Evolutionary conservation across 1,140 invertebrate genomes (phyloP).

Genomic region (Trichogramma pretiosum): DNA sequence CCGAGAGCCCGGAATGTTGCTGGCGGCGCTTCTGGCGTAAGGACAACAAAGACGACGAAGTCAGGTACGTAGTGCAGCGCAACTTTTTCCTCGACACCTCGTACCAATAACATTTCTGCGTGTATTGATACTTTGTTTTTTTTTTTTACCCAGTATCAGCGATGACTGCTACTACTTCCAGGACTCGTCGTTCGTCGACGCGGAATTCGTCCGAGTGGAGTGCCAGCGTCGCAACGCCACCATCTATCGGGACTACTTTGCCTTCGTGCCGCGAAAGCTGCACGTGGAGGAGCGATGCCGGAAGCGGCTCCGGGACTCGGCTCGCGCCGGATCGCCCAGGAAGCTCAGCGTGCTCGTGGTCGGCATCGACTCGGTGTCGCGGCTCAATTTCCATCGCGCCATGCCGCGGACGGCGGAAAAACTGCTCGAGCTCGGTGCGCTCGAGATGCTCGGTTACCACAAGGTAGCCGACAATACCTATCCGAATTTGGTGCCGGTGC

Average conservation of each 20-base stretch:
- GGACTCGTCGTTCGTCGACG: constrained; percentile 35
- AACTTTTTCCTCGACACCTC: too few relatives aligned
- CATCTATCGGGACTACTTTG: constrained; percentile 60
- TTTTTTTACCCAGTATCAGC: constrained; percentile 40
- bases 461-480: constrained; percentile 80
- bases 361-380: constrained; percentile 79
- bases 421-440: constrained; percentile 52
- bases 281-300: constrained; percentile 28
- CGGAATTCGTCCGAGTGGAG: constrained; percentile 57
- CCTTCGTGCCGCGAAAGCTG: constrained; percentile 53
- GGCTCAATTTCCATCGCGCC: constrained; percentile 73
- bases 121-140: too few relatives aligned
- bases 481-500: constrained; percentile 66
- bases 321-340: constrained; percentile 2
- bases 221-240: constrained; percentile 44
- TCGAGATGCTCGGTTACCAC: constrained; percentile 70
- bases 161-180: constrained; percentile 40
- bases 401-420: constrained; percentile 63
- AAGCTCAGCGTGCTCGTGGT: constrained; percentile 62
- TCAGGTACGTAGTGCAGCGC: constrained; percentile 27
- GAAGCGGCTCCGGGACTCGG: background rate
- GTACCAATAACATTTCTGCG: too few relatives aligned
- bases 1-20: constrained; percentile 49
- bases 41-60: constrained; percentile 35
- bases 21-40: constrained; percentile 54